Conservation (phyloP, 2,888 invertebrate species). For the Eutolmus rufibarbis region DNA sequence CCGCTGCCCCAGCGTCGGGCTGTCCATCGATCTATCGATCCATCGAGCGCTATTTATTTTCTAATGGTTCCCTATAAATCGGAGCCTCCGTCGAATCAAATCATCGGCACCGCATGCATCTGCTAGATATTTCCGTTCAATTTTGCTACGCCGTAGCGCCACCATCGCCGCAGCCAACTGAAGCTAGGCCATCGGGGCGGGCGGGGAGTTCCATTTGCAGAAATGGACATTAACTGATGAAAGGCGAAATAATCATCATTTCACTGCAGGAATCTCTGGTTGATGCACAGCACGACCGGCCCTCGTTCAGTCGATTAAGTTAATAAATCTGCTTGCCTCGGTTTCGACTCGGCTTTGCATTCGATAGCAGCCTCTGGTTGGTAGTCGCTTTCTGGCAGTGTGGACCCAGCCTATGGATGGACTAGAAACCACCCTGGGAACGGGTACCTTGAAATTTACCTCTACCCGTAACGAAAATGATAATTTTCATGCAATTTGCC, state of each 20-base stretch:
- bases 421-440: neutral
- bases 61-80: neutral
- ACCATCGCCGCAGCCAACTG: neutral
- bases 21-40: neutral
- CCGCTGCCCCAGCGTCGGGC: neutral
- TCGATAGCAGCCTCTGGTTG: neutral
- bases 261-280: neutral
- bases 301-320: neutral
- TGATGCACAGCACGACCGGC: neutral
- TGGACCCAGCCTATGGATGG: neutral
- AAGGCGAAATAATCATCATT: slow-evolving; percentile 16
- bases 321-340: neutral
- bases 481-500: neutral
- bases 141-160: neutral
- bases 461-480: neutral
- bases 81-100: neutral
- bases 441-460: neutral
- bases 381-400: neutral
- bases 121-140: neutral
- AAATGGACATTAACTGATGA: slow-evolving; percentile 14
- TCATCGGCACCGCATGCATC: neutral
- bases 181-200: neutral
- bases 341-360: neutral
- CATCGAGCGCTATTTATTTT: neutral
- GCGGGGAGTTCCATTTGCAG: neutral